These are phyloP conservation scores for Vanessa atalanta DNA, from an alignment of 1,140 invertebrate species.

Conservation along the genomic window DNA sequence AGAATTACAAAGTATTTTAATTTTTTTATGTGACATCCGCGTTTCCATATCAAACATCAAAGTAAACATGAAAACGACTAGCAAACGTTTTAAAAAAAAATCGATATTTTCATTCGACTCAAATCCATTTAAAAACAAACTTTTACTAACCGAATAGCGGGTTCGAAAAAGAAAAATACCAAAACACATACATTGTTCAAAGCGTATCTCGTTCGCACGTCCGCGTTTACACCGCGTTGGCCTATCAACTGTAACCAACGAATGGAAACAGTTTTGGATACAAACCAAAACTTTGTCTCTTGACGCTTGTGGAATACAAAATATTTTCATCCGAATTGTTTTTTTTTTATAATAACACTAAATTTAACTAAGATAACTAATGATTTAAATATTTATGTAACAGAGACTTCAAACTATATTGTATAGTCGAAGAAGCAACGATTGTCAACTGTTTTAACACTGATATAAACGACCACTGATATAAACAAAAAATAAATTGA, in stretches of 20 bases:
- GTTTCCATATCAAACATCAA: neutral
- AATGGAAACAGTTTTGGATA: conserved; percentile 14
- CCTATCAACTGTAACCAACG: conserved; percentile 15
- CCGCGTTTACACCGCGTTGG: conserved; percentile 6
- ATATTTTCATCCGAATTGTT: neutral
- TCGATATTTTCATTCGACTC: neutral
- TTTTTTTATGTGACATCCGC: no score
- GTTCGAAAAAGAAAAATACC: neutral
- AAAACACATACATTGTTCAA: conserved; percentile 8
- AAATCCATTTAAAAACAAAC: neutral
- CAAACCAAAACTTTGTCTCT: conserved; percentile 3
- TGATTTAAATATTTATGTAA: no score
- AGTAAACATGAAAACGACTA: neutral
- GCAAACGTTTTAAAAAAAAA: neutral
- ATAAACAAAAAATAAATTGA: no score
- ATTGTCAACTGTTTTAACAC: no score
- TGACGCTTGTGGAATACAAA: neutral
- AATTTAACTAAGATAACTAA: neutral
- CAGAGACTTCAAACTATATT: no score
- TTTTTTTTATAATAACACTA: neutral
- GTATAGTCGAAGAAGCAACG: no score
- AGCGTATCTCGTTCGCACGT: conserved; percentile 7
- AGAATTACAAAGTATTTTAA: no score
- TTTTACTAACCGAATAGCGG: neutral
- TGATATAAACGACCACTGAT: no score